Evolutionary conservation across 1,140 invertebrate species (phyloP).

Genomic region (Aradophagus sp.): DNA sequence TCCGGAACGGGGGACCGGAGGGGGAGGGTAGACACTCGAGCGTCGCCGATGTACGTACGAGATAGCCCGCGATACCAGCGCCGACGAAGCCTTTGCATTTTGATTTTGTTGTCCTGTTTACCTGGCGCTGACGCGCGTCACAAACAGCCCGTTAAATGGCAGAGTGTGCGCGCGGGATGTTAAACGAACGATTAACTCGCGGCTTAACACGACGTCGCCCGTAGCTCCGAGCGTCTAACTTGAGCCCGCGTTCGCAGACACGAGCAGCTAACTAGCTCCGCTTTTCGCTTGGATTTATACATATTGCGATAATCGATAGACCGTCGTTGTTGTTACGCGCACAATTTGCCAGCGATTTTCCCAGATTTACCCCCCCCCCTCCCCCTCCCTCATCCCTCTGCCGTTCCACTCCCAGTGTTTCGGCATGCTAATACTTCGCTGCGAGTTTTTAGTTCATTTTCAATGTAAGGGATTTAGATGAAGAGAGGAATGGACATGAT

Average conservation of each 20-base stretch:
- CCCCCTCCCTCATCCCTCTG: too few relatives aligned
- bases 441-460: too few relatives aligned
- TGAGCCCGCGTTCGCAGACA: slow-evolving; percentile 58
- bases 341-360: not conserved
- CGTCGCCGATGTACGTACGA: slow-evolving; percentile 35
- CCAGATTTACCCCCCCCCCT: too few relatives aligned
- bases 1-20: slow-evolving; percentile 22
- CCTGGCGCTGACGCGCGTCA: slow-evolving; percentile 55
- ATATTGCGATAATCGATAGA: not conserved
- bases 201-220: slow-evolving; percentile 65
- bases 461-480: too few relatives aligned
- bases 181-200: slow-evolving; percentile 68
- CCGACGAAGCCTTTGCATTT: slow-evolving; percentile 49
- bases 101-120: slow-evolving; percentile 62
- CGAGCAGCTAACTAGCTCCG: slow-evolving; percentile 50
- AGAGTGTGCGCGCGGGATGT: slow-evolving; percentile 48
- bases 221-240: slow-evolving; percentile 53
- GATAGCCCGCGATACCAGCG: slow-evolving; percentile 39
- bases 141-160: slow-evolving; percentile 64
- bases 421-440: too few relatives aligned
- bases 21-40: slow-evolving; percentile 18
- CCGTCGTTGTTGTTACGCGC: not conserved
- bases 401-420: too few relatives aligned
- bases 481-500: too few relatives aligned
- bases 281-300: not conserved